Conservation (phyloP, 2,113 vertebrate species). For the Carettochelys insculpta region DNA sequence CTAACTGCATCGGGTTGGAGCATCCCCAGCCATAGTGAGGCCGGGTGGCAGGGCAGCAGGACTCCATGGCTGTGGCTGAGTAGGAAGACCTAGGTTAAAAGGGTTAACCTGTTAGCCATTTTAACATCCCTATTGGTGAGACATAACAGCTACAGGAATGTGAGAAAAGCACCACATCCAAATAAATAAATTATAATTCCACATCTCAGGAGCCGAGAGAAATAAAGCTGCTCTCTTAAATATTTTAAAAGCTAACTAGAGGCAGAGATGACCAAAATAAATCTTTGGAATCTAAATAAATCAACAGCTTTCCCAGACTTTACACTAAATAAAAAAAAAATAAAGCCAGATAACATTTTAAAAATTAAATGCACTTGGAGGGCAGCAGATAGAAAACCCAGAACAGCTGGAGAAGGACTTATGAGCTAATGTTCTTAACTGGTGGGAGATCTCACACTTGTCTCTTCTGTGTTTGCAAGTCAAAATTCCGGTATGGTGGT, state of each 20-base stretch:
- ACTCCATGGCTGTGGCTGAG: too few species aligned
- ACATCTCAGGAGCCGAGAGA: constrained; percentile 41
- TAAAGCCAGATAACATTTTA: neutral
- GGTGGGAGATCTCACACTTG: neutral
- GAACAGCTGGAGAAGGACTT: neutral
- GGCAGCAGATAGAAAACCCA: neutral
- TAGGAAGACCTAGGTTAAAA: too few species aligned
- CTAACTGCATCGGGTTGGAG: too few species aligned
- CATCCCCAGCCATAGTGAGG: too few species aligned
- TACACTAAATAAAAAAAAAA: too few species aligned
- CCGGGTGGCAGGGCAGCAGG: too few species aligned
- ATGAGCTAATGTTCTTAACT: neutral
- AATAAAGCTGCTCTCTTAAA: constrained; percentile 40
- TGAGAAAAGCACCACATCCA: constrained; percentile 50
- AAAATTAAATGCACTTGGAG: constrained; percentile 17
- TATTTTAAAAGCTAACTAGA: constrained; percentile 44
- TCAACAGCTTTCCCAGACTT: neutral
- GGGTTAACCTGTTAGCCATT: too few species aligned
- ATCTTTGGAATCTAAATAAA: constrained; percentile 28
- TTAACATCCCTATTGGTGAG: too few species aligned
- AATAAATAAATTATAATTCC: constrained; percentile 59
- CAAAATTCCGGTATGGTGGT: neutral
- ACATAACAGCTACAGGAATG: neutral
- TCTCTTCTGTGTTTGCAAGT: neutral
- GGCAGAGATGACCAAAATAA: constrained; percentile 47